Evolutionary conservation across 2,888 invertebrate species (phyloP).

Genomic region (Dynastes maya): DNA sequence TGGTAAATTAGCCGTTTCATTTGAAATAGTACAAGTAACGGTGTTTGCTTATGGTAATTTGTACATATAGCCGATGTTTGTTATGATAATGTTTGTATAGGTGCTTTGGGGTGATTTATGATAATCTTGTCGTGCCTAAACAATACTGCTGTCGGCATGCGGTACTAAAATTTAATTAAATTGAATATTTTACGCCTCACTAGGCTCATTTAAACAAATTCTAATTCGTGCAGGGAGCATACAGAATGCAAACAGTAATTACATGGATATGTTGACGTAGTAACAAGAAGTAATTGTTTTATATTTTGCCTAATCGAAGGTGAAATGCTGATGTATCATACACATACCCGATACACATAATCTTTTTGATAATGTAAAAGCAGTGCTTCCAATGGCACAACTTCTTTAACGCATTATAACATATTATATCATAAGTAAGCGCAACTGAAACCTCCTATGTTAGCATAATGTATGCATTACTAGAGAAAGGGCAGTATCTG

Average conservation of each 20-base stretch:
- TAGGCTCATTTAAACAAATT: conserved; percentile 27
- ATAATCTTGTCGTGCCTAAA: conserved; percentile 53
- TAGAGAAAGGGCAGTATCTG: too few relatives aligned
- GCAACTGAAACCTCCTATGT: too few relatives aligned
- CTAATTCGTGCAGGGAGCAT: background rate
- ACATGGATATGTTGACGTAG: background rate
- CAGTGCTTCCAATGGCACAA: too few relatives aligned
- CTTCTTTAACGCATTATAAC: too few relatives aligned
- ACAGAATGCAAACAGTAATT: conserved; percentile 1
- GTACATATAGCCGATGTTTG: conserved; percentile 48
- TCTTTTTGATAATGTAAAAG: too few relatives aligned
- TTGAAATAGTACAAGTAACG: conserved; percentile 41
- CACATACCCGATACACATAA: too few relatives aligned
- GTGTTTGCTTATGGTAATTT: conserved; percentile 50
- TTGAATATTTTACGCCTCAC: conserved; percentile 32
- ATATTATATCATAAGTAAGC: too few relatives aligned
- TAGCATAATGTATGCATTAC: too few relatives aligned
- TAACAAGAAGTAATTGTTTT: background rate
- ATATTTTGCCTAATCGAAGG: background rate
- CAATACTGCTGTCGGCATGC: conserved; percentile 31
- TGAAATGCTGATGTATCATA: background rate
- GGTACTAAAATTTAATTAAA: conserved; percentile 44
- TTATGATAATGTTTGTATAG: conserved; percentile 55
- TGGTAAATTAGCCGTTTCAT: conserved; percentile 49
- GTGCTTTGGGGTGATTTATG: conserved; percentile 55